phyloP scores from a whole-genome alignment of 2,113 vertebrate genomes.

The Parus major region DNA sequence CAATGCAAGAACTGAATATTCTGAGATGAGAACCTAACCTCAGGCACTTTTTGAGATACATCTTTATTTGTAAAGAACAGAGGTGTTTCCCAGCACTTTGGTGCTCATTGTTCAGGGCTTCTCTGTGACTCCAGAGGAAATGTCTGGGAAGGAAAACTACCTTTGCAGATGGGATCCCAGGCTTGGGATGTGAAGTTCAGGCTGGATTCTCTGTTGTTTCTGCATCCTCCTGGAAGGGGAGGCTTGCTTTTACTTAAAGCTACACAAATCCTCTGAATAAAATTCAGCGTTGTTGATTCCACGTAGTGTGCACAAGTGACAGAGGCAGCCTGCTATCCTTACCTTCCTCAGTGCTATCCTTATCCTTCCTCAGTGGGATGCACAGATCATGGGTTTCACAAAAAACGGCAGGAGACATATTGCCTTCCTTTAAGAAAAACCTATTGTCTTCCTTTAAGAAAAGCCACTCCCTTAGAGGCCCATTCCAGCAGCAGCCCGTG shows the following conservation, averaged over 20 bases:
- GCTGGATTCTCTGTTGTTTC: not conserved
- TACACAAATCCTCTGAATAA: not conserved
- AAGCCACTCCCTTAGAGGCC: no score
- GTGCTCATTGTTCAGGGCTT: not conserved
- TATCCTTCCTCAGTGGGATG: not conserved
- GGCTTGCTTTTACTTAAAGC: not conserved
- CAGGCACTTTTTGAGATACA: not conserved
- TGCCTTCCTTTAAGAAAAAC: not conserved
- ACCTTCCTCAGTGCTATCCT: not conserved
- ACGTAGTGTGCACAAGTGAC: accelerated
- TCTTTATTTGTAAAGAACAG: not conserved
- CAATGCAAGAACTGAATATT: not conserved
- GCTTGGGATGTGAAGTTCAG: not conserved
- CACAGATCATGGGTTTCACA: not conserved
- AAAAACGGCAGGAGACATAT: accelerated
- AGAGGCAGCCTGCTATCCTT: not conserved
- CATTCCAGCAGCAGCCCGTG: not conserved
- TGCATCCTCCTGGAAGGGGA: not conserved
- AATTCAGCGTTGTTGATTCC: not conserved
- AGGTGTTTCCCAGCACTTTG: not conserved
- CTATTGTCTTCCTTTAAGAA: not conserved
- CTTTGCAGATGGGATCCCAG: not conserved
- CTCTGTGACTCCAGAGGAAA: not conserved
- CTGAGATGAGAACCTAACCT: accelerated
- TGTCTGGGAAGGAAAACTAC: not conserved